Evolutionary conservation across 2,113 vertebrate species (phyloP).

Genomic region (Phylloscopus trochiloides): DNA sequence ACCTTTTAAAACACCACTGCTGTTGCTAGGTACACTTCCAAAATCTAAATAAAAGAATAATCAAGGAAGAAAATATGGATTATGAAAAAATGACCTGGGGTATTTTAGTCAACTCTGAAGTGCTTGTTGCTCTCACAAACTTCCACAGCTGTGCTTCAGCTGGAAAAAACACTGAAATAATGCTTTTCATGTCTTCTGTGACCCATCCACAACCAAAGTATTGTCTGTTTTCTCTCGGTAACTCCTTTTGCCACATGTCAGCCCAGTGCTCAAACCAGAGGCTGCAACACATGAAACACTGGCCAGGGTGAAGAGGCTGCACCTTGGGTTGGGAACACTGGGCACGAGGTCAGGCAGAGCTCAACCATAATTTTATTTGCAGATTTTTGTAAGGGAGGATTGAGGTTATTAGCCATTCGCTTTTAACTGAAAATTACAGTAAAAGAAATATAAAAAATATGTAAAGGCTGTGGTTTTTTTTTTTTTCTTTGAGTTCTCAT

Average conservation of each 20-base stretch:
- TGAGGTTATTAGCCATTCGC: neutral
- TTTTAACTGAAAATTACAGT: neutral
- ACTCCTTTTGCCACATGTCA: neutral
- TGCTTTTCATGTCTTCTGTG: neutral
- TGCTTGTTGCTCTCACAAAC: accelerated
- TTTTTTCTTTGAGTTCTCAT: neutral
- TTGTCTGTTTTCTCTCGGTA: neutral
- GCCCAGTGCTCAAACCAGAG: neutral
- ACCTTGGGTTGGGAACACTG: neutral
- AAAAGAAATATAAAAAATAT: neutral
- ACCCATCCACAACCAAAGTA: accelerated
- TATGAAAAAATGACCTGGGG: neutral
- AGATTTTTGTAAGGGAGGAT: neutral
- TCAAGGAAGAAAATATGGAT: neutral
- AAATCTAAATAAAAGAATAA: neutral
- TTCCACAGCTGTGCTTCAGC: neutral
- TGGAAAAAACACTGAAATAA: neutral
- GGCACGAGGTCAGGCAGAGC: neutral
- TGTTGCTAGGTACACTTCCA: neutral
- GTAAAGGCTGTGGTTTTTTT: neutral
- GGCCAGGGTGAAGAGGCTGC: neutral
- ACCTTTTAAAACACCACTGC: neutral
- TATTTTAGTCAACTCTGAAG: neutral
- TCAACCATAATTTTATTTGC: neutral
- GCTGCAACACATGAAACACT: neutral